phyloP scores from a whole-genome alignment of 2,113 vertebrate genomes.

The Takifugu bimaculatus region DNA sequence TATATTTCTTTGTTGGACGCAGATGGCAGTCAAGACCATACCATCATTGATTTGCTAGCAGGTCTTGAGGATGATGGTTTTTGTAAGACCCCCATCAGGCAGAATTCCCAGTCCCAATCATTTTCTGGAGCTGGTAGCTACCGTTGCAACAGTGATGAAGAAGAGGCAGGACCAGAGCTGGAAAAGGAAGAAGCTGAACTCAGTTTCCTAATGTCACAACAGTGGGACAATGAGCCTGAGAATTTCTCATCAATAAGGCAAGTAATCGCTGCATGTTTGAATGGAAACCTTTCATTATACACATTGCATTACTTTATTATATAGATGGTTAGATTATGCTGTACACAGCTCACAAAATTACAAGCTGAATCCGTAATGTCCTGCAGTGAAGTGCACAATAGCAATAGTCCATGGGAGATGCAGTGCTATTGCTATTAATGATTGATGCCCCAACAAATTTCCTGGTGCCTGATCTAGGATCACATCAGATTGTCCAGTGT shows the following conservation, averaged over 20 bases:
- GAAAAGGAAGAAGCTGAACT: constrained; percentile 91
- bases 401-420: too few species aligned
- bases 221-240: constrained; percentile 84
- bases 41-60: constrained; percentile 86
- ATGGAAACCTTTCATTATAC: neutral
- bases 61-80: constrained; percentile 87
- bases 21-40: constrained; percentile 84
- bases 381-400: too few species aligned
- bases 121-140: constrained; percentile 74
- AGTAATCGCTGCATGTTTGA: constrained; percentile 8
- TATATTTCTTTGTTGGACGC: constrained; percentile 30
- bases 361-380: too few species aligned
- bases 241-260: constrained; percentile 74
- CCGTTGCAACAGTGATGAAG: constrained; percentile 93
- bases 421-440: too few species aligned
- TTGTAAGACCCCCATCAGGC: constrained; percentile 69
- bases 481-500: too few species aligned
- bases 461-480: too few species aligned
- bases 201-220: constrained; percentile 93
- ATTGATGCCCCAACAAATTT: too few species aligned
- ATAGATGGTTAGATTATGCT: too few species aligned
- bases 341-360: too few species aligned
- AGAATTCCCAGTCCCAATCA: constrained; percentile 66
- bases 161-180: constrained; percentile 87
- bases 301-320: too few species aligned